A percentile compares a stretch with the other conserved stretches of the same genome.
These are phyloP conservation scores for Ischnus inquisitorius DNA, from an alignment of 2,888 invertebrate genomes.

Conservation along the genomic window DNA sequence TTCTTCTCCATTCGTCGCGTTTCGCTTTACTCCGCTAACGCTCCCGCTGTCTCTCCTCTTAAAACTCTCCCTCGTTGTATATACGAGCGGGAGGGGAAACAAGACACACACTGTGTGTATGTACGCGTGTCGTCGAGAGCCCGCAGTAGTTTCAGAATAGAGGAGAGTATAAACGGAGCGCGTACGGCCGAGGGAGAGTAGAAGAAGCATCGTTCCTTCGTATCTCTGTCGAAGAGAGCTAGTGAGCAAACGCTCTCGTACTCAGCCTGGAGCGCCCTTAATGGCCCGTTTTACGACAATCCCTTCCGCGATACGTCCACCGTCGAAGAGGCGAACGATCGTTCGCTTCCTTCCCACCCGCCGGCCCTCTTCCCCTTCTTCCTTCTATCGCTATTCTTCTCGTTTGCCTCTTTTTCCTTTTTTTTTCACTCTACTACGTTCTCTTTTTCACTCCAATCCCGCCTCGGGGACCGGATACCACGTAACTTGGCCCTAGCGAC, in stretches of 20 bases:
- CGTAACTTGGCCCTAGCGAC: conserved; percentile 34
- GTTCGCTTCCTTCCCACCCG: conserved; percentile 56
- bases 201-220: conserved; percentile 35
- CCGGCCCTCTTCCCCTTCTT: conserved; percentile 6
- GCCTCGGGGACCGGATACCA: conserved; percentile 45
- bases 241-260: conserved; percentile 52
- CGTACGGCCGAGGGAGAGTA: conserved; percentile 10
- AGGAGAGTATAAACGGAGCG: conserved; percentile 29
- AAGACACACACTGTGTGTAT: conserved; percentile 14
- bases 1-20: conserved; percentile 31
- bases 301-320: conserved; percentile 69
- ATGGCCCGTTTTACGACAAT: conserved; percentile 76
- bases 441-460: conserved; percentile 42
- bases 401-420: conserved; percentile 49
- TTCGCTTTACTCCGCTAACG: conserved; percentile 1
- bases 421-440: conserved; percentile 2
- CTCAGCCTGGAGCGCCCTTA: conserved; percentile 64
- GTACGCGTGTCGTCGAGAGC: conserved; percentile 12
- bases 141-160: conserved; percentile 30
- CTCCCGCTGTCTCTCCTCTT: conserved; percentile 45
- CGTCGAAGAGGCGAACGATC: conserved; percentile 60
- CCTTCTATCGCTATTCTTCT: conserved; percentile 26
- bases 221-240: conserved; percentile 60
- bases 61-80: conserved; percentile 42
- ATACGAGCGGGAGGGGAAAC: conserved; percentile 12